phyloP scores from a whole-genome alignment of 2,113 vertebrate genomes.

The Agapornis roseicollis region DNA sequence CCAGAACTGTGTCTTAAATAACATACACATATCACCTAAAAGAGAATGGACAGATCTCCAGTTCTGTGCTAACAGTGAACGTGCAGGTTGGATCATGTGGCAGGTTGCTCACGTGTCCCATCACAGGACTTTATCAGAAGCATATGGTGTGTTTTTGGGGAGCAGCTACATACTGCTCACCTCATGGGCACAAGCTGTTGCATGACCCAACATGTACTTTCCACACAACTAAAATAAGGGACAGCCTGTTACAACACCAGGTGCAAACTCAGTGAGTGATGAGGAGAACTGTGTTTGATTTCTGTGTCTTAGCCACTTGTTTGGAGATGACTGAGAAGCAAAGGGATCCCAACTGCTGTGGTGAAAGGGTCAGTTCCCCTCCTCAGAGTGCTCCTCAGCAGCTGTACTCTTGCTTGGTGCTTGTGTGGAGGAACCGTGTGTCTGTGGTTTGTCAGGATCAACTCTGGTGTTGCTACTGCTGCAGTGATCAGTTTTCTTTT shows the following conservation, averaged over 20 bases:
- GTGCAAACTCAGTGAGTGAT: fast-evolving
- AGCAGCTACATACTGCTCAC: not conserved
- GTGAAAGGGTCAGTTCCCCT: fast-evolving
- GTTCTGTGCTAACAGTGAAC: not conserved
- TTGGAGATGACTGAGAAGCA: not conserved
- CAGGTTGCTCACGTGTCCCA: not conserved
- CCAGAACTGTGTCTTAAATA: not conserved
- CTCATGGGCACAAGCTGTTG: fast-evolving
- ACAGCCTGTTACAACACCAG: not conserved
- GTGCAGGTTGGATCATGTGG: not conserved
- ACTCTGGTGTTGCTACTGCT: not conserved
- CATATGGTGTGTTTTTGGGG: not conserved
- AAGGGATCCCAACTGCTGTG: not conserved
- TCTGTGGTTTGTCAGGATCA: not conserved
- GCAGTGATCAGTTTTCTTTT: not conserved
- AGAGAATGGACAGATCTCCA: not conserved
- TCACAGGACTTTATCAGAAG: not conserved
- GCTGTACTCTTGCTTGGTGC: not conserved
- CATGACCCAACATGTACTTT: not conserved
- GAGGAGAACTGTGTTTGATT: not conserved
- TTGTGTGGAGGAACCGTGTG: not conserved
- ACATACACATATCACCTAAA: not conserved
- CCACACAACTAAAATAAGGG: not conserved
- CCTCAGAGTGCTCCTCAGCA: not conserved
- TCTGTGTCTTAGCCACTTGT: not conserved